Conservation (phyloP, 1,140 invertebrate species). For the Cyrtorhinus lividipennis region DNA sequence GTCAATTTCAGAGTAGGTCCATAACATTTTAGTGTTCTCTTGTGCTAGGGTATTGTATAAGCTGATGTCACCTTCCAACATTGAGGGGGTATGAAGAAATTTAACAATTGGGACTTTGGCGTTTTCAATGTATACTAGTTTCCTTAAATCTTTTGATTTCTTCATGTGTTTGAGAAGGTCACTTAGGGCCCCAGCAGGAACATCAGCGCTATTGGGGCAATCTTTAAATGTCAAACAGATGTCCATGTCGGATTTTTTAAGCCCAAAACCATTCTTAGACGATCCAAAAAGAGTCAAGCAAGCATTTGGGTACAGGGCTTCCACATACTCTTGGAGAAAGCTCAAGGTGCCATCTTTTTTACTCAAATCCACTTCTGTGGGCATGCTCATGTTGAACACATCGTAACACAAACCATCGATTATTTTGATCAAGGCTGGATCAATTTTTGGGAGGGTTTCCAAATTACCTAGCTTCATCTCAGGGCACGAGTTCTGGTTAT, state of each 20-base stretch:
- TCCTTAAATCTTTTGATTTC: background rate
- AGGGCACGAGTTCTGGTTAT: background rate
- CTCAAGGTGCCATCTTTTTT: background rate
- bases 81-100: constrained; percentile 33
- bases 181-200: constrained; percentile 20
- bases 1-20: constrained; percentile 39
- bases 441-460: background rate
- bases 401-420: background rate
- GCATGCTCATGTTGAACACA: background rate
- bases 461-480: background rate
- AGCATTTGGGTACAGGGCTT: constrained; percentile 29
- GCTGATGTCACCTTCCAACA: constrained; percentile 44
- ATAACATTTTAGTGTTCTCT: constrained; percentile 40
- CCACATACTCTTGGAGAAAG: constrained; percentile 21
- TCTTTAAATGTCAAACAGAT: constrained; percentile 41
- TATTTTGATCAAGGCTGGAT: background rate
- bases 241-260: constrained; percentile 42
- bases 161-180: background rate
- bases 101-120: constrained; percentile 54
- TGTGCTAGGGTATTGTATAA: constrained; percentile 43
- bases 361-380: background rate
- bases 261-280: constrained; percentile 47
- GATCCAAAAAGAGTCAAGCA: constrained; percentile 42
- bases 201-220: constrained; percentile 25
- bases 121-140: constrained; percentile 32